Base-by-base conservation (phyloP, 2,113 vertebrate genomes). In the Galeopterus variegatus region DNA sequence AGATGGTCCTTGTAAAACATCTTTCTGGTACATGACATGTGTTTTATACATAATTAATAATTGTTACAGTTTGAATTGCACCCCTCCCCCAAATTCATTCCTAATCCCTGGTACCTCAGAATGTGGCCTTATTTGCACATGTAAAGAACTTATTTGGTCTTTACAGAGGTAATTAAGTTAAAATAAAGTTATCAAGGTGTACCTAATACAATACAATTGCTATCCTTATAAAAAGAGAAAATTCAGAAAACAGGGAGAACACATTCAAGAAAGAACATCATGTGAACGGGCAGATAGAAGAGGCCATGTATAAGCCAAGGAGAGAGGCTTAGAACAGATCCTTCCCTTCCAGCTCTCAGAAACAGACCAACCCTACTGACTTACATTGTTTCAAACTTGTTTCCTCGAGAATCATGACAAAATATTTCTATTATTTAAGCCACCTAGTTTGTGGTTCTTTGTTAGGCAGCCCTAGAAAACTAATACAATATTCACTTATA, bases 31-130 rank as follows among this genome's bases (percentile, higher is more conserved):
- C 13, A 21, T 77, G 8, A 1, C 62, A 23, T 82, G n/a, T 52
- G 15, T 72, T 92, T 95, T 54, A 65, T 89, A 82, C 90, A 85
- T 79, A 65, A 77, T 70, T 36, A 52, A 69, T 41, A 62, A 88
- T 72, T 69, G 9, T 5, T 58, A 54, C 31, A 28, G 41, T 54
- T 90, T 92, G 31, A 90, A 94, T 28, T 92, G 17, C 41, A 8
- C 52, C 81, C 21, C 48, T 12, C 11, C 67, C 13, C 1, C 26
- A 54, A 62, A 50, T 86, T 89, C 23, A 90, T 73, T 94, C 41
- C 8, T 69, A 92, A 79, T 52, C 8, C 19, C 36, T 18, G 48
- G 6, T 41, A 77, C n/a, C 18, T 67, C 12, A 54, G 17, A 92
- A 41, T 64, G 23, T 75, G 45, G 48, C 7, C 21, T 36, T 88